These are phyloP conservation scores for Tortricodes alternella DNA, from an alignment of 2,888 invertebrate genomes.

Conservation along the genomic window DNA sequence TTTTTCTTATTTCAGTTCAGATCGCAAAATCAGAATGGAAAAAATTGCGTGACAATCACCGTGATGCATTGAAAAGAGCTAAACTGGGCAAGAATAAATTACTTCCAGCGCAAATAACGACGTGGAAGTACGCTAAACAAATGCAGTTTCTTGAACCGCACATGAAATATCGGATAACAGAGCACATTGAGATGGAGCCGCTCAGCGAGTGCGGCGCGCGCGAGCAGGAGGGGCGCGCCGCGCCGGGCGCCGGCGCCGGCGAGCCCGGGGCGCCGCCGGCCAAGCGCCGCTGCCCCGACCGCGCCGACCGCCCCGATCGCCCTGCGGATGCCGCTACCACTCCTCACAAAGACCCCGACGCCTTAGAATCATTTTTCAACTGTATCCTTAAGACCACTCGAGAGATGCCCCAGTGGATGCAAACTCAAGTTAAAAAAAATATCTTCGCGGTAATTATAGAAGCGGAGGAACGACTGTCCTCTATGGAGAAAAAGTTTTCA, in stretches of 20 bases:
- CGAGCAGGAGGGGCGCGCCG: not conserved
- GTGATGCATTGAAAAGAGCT: slow-evolving; percentile 71
- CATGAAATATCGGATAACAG: slow-evolving; percentile 75
- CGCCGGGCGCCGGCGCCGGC: not conserved
- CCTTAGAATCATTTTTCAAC: slow-evolving; percentile 69
- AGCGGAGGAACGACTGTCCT: slow-evolving; percentile 64
- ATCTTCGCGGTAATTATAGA: slow-evolving; percentile 73
- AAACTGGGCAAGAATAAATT: slow-evolving; percentile 74
- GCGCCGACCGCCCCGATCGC: slow-evolving; percentile 19
- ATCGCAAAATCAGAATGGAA: slow-evolving; percentile 73
- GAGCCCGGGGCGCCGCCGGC: not conserved
- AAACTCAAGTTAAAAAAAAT: slow-evolving; percentile 75
- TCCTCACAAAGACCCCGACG: slow-evolving; percentile 38
- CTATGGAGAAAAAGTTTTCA: slow-evolving; percentile 39
- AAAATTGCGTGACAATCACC: slow-evolving; percentile 70
- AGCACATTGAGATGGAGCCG: slow-evolving; percentile 68
- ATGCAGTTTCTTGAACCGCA: slow-evolving; percentile 76
- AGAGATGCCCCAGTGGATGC: slow-evolving; percentile 74
- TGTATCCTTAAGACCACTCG: slow-evolving; percentile 67
- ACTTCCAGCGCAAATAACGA: slow-evolving; percentile 72
- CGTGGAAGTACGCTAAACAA: slow-evolving; percentile 75
- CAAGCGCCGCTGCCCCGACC: slow-evolving; percentile 21
- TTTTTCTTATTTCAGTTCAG: slow-evolving; percentile 56
- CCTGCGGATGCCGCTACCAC: slow-evolving; percentile 17
- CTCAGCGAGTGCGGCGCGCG: slow-evolving; percentile 20